Percentiles rank a stretch among this genome's conserved stretches.
Conservation (phyloP, 2,888 invertebrate species). For the Monochamus alternatus region DNA sequence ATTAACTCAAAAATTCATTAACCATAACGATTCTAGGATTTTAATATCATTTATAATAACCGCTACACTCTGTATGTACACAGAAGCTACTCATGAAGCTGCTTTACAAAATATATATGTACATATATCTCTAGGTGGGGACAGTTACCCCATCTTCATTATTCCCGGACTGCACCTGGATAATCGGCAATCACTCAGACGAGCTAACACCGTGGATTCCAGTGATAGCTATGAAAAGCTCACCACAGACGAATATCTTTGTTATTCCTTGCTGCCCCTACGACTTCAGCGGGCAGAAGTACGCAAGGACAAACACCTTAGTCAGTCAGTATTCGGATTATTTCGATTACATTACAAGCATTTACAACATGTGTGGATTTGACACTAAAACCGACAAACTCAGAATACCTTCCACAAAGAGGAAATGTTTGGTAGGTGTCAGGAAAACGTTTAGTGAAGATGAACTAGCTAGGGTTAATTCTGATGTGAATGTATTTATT, state of each 20-base stretch:
- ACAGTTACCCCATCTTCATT: slow-evolving; percentile 77
- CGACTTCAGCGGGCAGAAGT: slow-evolving; percentile 91
- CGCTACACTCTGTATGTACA: too few species aligned
- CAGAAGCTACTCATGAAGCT: too few species aligned
- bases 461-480: slow-evolving; percentile 36
- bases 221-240: slow-evolving; percentile 88
- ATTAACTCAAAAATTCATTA: too few species aligned
- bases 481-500: slow-evolving; percentile 51
- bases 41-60: too few species aligned
- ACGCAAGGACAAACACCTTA: slow-evolving; percentile 79
- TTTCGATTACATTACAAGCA: slow-evolving; percentile 76
- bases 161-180: slow-evolving; percentile 88
- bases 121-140: slow-evolving; percentile 75
- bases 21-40: too few species aligned
- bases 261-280: slow-evolving; percentile 95
- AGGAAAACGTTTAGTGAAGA: slow-evolving; percentile 50
- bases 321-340: slow-evolving; percentile 87
- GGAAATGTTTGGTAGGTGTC: slow-evolving; percentile 84
- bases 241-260: slow-evolving; percentile 85
- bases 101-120: background rate
- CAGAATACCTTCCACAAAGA: slow-evolving; percentile 97
- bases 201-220: slow-evolving; percentile 99
- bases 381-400: slow-evolving; percentile 83
- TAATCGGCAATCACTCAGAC: slow-evolving; percentile 99
- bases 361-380: slow-evolving; percentile 84